Evolutionary conservation across 2,113 vertebrate genomes (phyloP), one percentile per base, ranked within the genome.

Genomic region (Gnathonemus longibarbis): DNA sequence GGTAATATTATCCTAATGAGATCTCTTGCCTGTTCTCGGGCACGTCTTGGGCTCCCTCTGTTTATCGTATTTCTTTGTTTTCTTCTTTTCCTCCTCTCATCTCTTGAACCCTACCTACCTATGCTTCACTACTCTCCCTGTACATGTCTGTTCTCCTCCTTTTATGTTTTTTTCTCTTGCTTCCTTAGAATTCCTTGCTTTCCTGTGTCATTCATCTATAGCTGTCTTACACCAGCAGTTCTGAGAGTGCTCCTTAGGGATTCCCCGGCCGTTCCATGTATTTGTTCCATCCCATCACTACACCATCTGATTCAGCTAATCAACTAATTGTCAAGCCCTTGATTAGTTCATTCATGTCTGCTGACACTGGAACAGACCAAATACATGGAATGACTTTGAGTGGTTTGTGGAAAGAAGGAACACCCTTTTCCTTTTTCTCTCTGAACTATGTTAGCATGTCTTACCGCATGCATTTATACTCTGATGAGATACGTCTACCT

Each of bases 361-460:
- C 83, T 46, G 83, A 48, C 39, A 19, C 7, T 84, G 83, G 83
- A 48, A 48, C 9, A n/a, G 83, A 84, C 39, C 8, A 84, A 84
- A n/a, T 13, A n/a, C 45, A 84, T 84, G 83, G 21, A n/a, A 84
- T 48, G 24, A 84, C 8, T 10, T 48, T 84, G 19, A 48, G 83
- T 21, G 77, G 77, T 83, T 83, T 45, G 77, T 19, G n/a, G 35
- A 24, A 45, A 83, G 19, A 17, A 45, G 8, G 77, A 27, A 80
- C 5, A 8, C 15, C 15, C 17, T 80, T 84, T 84, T 3, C 83
- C 48, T 21, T 21, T 84, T 48, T 7, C 45, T 89, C 85, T 89
- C 89, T 86, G 89, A 42, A 50, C 42, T 70, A 27, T 21, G 91
- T 86, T 66, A 62, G 90, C 62, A 91, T 90, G 91, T 90, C 56